Base-by-base conservation (phyloP, 2,113 vertebrate species). In the Peromyscus polionotus region DNA sequence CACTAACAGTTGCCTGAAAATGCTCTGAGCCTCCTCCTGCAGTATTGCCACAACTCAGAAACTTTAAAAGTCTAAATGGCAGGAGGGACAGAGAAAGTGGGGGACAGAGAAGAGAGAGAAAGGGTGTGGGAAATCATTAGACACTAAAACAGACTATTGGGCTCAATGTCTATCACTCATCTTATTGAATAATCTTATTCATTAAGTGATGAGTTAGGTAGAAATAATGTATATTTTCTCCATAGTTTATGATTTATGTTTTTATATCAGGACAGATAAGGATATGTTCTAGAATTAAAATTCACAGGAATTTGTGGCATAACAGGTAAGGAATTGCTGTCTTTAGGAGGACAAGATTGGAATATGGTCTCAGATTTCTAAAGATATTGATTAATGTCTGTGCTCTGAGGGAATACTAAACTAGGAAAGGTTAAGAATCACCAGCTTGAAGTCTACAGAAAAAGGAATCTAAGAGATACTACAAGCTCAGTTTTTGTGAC, bases 1-100 rank as follows among this genome's bases (percentile, higher is more conserved):
- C 83, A 57, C 39, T 90, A 96, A 88, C n/a, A 76, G 57, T 88
- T 88, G 22, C 39, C 67, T 33, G 48, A 89, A 91, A 96, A 73
- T 89, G 16, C 51, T 45, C 65, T 77, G 67, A 73, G 81, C 67
- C 4, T 96, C 76, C 42, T 73, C 45, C 59, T 61, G 12, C 19
- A 83, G 9, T 26, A 22, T 5, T 33, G 3, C 84, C 63, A 72
- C 19, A 96, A 72, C 36, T 91, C 67, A 92, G 63, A 85, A 96
- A 96, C 36, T 39, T 63, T 84, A 45, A 24, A 59, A 42, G 59
- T 42, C 81, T 84, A 63, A 16, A n/a, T 59, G 39, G 3, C 45
- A 16, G 7, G 5, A n/a, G 10, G 7, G n/a, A 61, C 2, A 59
- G 48, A 42, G 16, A 3, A 48, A 42, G 14, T 28, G 51, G 26